Evolutionary conservation across 2,888 invertebrate genomes (phyloP).

Genomic region (Bimastos eiseni): DNA sequence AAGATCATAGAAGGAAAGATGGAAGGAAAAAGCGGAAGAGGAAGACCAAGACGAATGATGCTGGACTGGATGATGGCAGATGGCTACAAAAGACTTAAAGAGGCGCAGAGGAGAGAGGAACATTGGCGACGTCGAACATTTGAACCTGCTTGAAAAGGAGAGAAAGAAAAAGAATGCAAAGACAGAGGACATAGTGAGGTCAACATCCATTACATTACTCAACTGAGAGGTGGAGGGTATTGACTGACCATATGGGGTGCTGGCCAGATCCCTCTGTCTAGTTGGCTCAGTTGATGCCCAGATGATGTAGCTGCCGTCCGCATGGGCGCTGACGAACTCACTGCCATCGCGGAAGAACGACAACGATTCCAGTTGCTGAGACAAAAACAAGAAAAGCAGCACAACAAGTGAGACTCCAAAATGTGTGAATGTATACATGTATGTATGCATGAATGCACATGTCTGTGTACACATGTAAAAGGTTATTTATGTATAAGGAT

Average conservation of each 20-base stretch:
- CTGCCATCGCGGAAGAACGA: slow-evolving; percentile 77
- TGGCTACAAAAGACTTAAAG: too few species aligned
- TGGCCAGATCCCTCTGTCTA: slow-evolving; percentile 71
- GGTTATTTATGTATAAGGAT: too few species aligned
- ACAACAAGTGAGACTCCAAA: background rate
- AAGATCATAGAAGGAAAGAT: background rate
- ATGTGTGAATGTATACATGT: too few species aligned
- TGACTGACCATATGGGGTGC: slow-evolving; percentile 75
- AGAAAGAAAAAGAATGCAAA: background rate
- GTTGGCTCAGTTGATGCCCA: slow-evolving; percentile 63
- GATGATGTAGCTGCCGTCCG: slow-evolving; percentile 87
- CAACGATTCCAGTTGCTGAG: slow-evolving; percentile 82
- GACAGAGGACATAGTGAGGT: too few species aligned
- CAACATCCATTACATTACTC: too few species aligned
- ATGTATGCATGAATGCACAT: too few species aligned
- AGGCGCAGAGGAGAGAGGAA: too few species aligned
- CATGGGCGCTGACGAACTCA: slow-evolving; percentile 88
- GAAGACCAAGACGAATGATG: too few species aligned
- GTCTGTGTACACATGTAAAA: too few species aligned
- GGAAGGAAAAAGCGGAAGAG: background rate
- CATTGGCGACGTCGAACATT: too few species aligned
- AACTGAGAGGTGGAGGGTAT: background rate
- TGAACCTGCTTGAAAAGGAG: too few species aligned
- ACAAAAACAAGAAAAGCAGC: background rate
- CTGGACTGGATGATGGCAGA: too few species aligned